phyloP scores from a whole-genome alignment of 2,113 vertebrate genomes.

The Megalops atlanticus region DNA sequence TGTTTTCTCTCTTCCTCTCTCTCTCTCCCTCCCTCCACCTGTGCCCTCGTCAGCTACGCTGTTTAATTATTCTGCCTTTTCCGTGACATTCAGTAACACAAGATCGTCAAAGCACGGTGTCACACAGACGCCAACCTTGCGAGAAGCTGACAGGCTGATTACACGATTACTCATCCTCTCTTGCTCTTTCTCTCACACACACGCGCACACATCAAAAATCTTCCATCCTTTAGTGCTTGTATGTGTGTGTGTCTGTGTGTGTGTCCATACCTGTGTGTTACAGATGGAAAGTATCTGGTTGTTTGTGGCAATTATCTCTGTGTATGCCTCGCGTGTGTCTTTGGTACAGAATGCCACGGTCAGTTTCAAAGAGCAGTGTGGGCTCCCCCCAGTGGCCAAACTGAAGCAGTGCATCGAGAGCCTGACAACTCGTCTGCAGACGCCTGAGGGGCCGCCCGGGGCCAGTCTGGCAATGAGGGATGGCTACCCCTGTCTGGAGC shows the following conservation, averaged over 20 bases:
- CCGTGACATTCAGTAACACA: conserved; percentile 20
- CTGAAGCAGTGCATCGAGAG: conserved; percentile 96
- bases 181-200: background rate
- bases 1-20: background rate
- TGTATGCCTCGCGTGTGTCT: conserved; percentile 11
- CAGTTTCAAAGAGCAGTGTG: conserved; percentile 93
- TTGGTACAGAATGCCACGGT: conserved; percentile 79
- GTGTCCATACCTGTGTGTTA: too few relatives aligned
- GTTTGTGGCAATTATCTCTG: background rate
- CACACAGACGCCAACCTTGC: background rate
- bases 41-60: conserved; percentile 17
- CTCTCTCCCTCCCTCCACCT: background rate
- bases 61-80: conserved; percentile 34
- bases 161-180: background rate
- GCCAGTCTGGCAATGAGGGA: conserved; percentile 85
- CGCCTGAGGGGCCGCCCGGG: conserved; percentile 74
- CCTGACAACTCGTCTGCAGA: conserved; percentile 82
- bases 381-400: conserved; percentile 89
- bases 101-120: too few relatives aligned
- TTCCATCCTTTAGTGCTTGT: too few relatives aligned
- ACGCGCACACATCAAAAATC: background rate
- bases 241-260: background rate
- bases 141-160: background rate
- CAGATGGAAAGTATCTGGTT: too few relatives aligned
- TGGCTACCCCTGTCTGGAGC: conserved; percentile 85